Percentiles rank a stretch among this genome's conserved stretches.
These are phyloP conservation scores for Hycleus cichorii DNA, from an alignment of 1,140 invertebrate genomes.

Conservation along the genomic window DNA sequence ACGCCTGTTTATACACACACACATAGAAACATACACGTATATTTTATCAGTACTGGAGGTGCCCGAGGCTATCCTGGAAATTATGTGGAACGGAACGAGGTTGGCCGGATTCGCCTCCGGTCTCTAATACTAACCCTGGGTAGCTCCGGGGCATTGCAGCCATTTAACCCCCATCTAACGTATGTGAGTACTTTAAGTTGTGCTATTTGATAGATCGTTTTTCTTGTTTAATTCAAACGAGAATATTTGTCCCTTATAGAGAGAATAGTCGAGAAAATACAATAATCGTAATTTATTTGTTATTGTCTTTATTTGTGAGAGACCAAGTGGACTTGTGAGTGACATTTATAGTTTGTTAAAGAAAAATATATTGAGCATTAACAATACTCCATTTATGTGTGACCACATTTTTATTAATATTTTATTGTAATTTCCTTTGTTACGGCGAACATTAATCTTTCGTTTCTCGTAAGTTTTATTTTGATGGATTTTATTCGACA, in stretches of 20 bases:
- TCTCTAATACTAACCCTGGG: conserved; percentile 20
- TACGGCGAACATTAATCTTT: no score
- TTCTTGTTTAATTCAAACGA: neutral
- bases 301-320: no score
- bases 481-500: no score
- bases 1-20: conserved; percentile 24
- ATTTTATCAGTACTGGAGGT: conserved; percentile 24
- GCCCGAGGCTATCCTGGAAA: conserved; percentile 22
- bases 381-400: no score
- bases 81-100: conserved; percentile 30
- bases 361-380: no score
- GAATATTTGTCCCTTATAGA: neutral
- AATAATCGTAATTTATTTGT: neutral
- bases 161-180: neutral
- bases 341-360: no score
- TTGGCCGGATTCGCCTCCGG: conserved; percentile 26
- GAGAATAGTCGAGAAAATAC: neutral
- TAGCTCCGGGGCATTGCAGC: neutral
- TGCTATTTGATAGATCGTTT: no score
- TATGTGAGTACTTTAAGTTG: neutral
- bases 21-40: conserved; percentile 20
- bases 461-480: no score
- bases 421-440: no score
- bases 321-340: no score
- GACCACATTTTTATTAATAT: no score